These are phyloP conservation scores for Melanostoma mellinum DNA, from an alignment of 2,888 invertebrate genomes.

Conservation along the genomic window DNA sequence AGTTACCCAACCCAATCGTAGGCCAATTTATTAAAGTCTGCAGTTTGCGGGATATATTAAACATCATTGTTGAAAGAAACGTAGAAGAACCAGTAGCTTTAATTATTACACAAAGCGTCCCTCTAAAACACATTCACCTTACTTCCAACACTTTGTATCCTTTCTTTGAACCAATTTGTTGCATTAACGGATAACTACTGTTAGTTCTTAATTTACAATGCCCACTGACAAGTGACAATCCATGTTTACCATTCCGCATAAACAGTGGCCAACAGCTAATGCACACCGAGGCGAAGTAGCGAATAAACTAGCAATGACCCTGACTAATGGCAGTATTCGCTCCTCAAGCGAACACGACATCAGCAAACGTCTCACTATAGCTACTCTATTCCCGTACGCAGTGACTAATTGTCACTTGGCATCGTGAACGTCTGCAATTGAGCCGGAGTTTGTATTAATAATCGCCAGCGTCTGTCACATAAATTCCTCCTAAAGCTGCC, in stretches of 20 bases:
- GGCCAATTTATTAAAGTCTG: too few relatives aligned
- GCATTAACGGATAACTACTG: constrained; percentile 36
- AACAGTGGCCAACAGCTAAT: constrained; percentile 39
- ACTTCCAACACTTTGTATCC: too few relatives aligned
- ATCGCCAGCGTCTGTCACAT: constrained; percentile 67
- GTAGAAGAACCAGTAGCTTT: too few relatives aligned
- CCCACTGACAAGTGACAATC: constrained; percentile 41
- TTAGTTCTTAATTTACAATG: constrained; percentile 52
- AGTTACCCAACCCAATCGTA: too few relatives aligned
- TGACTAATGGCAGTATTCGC: constrained; percentile 53
- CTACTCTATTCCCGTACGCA: constrained; percentile 28
- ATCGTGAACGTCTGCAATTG: constrained; percentile 54
- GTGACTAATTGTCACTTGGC: constrained; percentile 72
- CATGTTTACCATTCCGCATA: constrained; percentile 11
- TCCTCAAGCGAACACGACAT: constrained; percentile 55
- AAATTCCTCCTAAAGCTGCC: constrained; percentile 42
- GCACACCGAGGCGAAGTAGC: constrained; percentile 1
- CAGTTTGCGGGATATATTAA: too few relatives aligned
- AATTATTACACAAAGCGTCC: too few relatives aligned
- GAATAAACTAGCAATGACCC: constrained; percentile 58
- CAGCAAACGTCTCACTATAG: constrained; percentile 60
- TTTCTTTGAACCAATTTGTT: constrained; percentile 23
- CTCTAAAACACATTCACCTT: too few relatives aligned
- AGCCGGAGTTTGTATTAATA: constrained; percentile 59
- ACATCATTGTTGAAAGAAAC: too few relatives aligned